Percentiles rank a stretch among this genome's conserved stretches.
phyloP scores from a whole-genome alignment of 2,113 vertebrate genomes.

The Megaceryle maxima region DNA sequence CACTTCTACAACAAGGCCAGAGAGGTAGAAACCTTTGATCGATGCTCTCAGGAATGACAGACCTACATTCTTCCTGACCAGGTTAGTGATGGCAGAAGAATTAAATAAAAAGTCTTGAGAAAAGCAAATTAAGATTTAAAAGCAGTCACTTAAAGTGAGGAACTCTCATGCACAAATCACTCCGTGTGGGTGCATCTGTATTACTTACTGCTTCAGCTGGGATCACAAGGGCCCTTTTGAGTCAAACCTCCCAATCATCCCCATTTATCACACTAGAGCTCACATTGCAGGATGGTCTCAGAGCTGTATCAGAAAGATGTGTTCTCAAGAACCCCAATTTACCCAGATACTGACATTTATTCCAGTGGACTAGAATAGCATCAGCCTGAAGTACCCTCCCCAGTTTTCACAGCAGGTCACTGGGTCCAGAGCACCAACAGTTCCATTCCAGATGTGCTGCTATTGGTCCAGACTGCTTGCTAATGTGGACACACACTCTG shows the following conservation, averaged over 20 bases:
- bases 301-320: not conserved
- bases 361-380: not conserved
- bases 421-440: fast-evolving
- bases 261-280: not conserved
- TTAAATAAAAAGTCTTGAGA: not conserved
- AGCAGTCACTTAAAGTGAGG: not conserved
- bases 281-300: not conserved
- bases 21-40: not conserved
- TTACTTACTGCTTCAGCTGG: not conserved
- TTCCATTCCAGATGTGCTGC: not conserved
- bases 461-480: not conserved
- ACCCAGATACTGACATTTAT: not conserved
- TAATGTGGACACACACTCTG: not conserved
- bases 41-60: not conserved
- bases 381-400: not conserved
- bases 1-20: not conserved
- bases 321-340: not conserved
- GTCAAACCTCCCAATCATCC: not conserved
- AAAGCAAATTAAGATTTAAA: not conserved
- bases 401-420: fast-evolving
- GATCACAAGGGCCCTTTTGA: not conserved
- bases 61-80: not conserved
- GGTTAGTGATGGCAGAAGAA: not conserved
- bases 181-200: not conserved
- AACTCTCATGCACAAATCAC: not conserved